Base-by-base conservation (phyloP, 2,888 invertebrate genomes). In the Antitype chi region DNA sequence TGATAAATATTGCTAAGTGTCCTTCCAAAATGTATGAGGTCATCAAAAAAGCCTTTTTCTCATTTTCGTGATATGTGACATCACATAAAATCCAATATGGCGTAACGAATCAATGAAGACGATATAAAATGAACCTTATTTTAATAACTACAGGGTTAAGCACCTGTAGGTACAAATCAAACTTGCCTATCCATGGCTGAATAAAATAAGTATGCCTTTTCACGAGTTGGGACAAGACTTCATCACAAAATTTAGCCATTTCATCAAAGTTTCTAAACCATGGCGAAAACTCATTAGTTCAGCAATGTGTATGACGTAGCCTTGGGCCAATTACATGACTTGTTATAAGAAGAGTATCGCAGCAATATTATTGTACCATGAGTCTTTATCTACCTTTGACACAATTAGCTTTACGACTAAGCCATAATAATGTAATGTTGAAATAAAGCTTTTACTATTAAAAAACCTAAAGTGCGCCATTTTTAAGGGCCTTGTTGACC, bases 381-480 rank as follows among this genome's bases (percentile, higher is more conserved):
- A 81, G 76, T 76, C 59, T 49, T 49, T n/a, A 85, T 66, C 82
- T 72, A 84, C 79, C 84, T 62, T 77, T 63, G 81, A 81, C 71
- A 80, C 81, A 74, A 76, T 81, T 87, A 89, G 89, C 78, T 88
- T 87, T 88, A 87, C 78, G 79, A 76, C 67, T 78, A 85, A 84
- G 90, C 89, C 90, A 89, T 89, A 90, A 85, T 89, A 87, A 76
- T 77, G 68, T 85, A 76, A 74, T 62, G 60, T 84, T 80, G 71
- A 83, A 81, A 82, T 78, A 77, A 80, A 80, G 78, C 69, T 80
- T 81, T 70, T 76, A 71, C 63, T 73, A 68, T 78, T 64, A 70
- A 76, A 82, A 75, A 76, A 78, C 69, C 66, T 52, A 82, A 80
- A 68, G 67, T 69, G 69, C 77, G 78, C 74, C 71, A 78, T 69